Evolutionary conservation across 2,113 vertebrate species (phyloP).

Genomic region (Chlorodrepanis virens): DNA sequence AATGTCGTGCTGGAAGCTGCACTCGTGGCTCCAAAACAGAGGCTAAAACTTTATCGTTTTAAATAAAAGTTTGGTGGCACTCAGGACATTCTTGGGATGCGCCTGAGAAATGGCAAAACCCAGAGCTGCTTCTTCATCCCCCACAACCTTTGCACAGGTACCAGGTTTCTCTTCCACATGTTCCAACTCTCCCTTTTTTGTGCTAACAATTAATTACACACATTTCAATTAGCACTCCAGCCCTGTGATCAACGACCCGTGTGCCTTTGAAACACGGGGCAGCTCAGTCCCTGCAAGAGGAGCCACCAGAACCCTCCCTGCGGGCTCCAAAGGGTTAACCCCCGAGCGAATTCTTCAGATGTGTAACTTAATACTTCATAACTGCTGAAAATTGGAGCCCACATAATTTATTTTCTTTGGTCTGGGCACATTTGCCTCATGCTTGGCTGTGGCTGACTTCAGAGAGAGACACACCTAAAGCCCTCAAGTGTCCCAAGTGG

Average conservation of each 20-base stretch:
- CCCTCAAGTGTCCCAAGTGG: constrained; percentile 84
- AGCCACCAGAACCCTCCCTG: background rate
- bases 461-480: constrained; percentile 91
- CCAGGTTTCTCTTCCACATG: background rate
- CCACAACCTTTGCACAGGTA: background rate
- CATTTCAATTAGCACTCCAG: background rate
- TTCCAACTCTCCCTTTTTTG: background rate
- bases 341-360: constrained; percentile 66
- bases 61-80: background rate
- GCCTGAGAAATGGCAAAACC: background rate
- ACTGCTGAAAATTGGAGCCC: constrained; percentile 84
- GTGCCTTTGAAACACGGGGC: background rate
- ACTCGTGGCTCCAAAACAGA: background rate
- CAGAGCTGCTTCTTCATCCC: background rate
- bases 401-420: constrained; percentile 89
- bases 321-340: constrained; percentile 74
- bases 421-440: constrained; percentile 83
- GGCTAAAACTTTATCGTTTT: background rate
- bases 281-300: background rate
- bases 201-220: background rate
- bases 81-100: background rate
- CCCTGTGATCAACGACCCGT: background rate
- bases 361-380: constrained; percentile 82
- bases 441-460: constrained; percentile 83
- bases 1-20: background rate